Conservation (phyloP, 2,113 vertebrate genomes). For the Ptilonorhynchus violaceus region DNA sequence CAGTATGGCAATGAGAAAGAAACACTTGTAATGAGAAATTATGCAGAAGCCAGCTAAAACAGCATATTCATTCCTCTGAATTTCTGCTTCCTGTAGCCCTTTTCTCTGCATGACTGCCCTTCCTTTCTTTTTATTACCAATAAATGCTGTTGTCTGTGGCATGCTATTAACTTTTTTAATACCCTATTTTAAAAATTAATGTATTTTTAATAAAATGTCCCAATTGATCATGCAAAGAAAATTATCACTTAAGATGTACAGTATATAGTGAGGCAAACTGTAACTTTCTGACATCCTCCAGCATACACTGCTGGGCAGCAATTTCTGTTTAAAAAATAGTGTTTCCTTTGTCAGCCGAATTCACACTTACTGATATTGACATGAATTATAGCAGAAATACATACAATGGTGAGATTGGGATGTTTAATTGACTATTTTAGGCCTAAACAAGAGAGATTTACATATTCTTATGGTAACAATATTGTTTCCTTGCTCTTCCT, state of each 20-base stretch:
- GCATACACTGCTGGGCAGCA: not conserved
- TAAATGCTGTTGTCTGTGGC: not conserved
- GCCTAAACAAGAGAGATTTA: not conserved
- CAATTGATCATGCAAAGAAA: not conserved
- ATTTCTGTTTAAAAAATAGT: not conserved
- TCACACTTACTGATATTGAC: not conserved
- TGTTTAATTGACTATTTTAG: not conserved
- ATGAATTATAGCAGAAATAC: not conserved
- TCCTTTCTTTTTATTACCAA: not conserved
- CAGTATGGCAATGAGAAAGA: not conserved
- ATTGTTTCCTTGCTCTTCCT: not conserved
- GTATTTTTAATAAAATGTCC: constrained; percentile 9
- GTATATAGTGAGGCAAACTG: not conserved
- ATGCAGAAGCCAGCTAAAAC: not conserved
- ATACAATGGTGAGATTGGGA: not conserved
- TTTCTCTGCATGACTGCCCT: not conserved
- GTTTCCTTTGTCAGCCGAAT: not conserved
- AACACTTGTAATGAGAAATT: not conserved
- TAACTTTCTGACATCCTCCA: not conserved
- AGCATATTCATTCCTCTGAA: not conserved
- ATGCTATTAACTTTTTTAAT: not conserved
- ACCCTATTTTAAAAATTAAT: not conserved
- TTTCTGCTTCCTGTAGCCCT: not conserved
- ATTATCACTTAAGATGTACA: not conserved
- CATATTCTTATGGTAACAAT: not conserved